These are phyloP conservation scores for Andrena flavipes DNA, from an alignment of 2,888 invertebrate species.

Conservation along the genomic window DNA sequence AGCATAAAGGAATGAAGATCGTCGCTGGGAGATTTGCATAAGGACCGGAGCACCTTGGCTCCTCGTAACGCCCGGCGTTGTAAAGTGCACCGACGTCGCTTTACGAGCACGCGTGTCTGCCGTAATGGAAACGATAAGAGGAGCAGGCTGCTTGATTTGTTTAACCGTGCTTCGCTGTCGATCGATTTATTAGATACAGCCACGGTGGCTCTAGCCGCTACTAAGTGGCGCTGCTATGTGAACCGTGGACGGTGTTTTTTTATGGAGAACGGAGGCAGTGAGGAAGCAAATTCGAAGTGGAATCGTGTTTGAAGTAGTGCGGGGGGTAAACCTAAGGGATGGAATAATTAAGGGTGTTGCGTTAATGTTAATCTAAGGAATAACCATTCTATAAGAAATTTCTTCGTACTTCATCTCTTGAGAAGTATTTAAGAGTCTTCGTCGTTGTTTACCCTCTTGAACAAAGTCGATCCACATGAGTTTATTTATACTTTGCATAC, in stretches of 20 bases:
- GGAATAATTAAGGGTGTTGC: neutral
- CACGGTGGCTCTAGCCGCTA: constrained; percentile 8
- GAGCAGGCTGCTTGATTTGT: constrained; percentile 39
- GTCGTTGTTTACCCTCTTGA: constrained; percentile 22
- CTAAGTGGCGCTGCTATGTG: constrained; percentile 3
- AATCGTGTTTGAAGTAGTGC: neutral
- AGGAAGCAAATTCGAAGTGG: neutral
- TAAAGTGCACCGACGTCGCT: constrained; percentile 35
- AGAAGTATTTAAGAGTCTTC: constrained; percentile 28
- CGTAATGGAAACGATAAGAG: constrained; percentile 49
- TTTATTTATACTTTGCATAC: constrained; percentile 44
- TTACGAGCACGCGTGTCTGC: constrained; percentile 37
- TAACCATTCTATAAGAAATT: too few relatives aligned
- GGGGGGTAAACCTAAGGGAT: neutral
- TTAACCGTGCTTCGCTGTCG: constrained; percentile 8
- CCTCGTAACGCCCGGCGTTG: constrained; percentile 36
- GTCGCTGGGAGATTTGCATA: constrained; percentile 52
- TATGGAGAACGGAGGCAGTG: neutral
- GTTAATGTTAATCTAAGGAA: too few relatives aligned
- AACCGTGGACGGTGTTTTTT: neutral
- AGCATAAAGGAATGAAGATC: constrained; percentile 52
- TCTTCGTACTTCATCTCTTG: neutral
- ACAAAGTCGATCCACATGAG: constrained; percentile 7
- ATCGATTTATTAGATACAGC: constrained; percentile 48
- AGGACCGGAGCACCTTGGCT: constrained; percentile 20